These are phyloP conservation scores for Turdus rufiventris DNA, from an alignment of 2,113 vertebrate genomes.

Conservation along the genomic window DNA sequence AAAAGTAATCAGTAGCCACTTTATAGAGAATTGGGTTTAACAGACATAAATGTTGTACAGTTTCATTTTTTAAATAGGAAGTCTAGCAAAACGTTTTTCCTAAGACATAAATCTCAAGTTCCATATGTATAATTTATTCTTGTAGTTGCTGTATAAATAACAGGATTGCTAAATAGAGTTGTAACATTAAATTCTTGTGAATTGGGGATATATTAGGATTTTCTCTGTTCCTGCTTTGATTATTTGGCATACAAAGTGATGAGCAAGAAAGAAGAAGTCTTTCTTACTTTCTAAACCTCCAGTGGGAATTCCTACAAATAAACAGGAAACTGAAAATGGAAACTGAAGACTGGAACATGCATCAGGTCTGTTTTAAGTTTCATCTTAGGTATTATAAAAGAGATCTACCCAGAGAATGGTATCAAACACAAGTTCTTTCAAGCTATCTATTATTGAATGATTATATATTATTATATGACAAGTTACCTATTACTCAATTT, in stretches of 20 bases:
- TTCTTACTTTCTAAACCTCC: background rate
- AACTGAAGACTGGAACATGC: background rate
- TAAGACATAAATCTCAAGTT: background rate
- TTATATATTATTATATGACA: background rate
- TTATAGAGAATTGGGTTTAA: background rate
- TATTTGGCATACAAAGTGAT: background rate
- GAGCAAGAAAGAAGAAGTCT: background rate
- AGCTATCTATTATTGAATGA: background rate
- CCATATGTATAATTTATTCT: background rate
- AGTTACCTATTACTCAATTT: background rate
- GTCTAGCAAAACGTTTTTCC: background rate
- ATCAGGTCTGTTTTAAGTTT: background rate
- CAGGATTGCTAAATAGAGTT: background rate
- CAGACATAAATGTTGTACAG: background rate
- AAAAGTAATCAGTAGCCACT: background rate
- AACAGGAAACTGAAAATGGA: background rate
- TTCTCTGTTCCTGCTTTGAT: background rate
- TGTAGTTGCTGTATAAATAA: background rate
- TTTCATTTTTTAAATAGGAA: background rate
- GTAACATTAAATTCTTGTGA: background rate
- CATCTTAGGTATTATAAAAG: background rate
- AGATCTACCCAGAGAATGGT: background rate
- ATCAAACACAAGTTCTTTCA: background rate
- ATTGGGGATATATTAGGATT: background rate
- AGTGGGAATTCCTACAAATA: background rate